Conservation (phyloP, 2,113 vertebrate species). For the Atractosteus spatula region DNA sequence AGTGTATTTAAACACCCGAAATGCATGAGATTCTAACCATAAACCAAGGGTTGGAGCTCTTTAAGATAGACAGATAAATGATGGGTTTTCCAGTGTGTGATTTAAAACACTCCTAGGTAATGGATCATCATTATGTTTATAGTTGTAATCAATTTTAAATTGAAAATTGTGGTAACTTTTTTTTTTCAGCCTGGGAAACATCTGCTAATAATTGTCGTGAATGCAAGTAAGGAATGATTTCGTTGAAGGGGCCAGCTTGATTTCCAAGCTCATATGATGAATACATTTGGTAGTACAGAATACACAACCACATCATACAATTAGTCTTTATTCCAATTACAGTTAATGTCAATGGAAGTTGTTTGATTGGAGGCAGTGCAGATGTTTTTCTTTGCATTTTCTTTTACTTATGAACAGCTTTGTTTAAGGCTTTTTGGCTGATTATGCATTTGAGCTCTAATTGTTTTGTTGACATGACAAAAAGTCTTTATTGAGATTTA, state of each 20-base stretch:
- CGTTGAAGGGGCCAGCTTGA: background rate
- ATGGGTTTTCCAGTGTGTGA: background rate
- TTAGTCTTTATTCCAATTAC: background rate
- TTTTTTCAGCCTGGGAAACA: background rate
- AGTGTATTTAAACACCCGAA: no score
- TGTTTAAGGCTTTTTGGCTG: background rate
- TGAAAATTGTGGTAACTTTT: background rate
- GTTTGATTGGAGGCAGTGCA: background rate
- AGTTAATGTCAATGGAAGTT: constrained; percentile 8
- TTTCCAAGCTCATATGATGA: constrained; percentile 1
- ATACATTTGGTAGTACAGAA: background rate
- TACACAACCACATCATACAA: background rate
- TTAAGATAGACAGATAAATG: background rate
- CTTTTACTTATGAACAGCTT: constrained; percentile 8
- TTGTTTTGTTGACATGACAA: constrained; percentile 10
- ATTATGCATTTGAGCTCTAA: constrained; percentile 3
- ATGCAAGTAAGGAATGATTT: constrained; percentile 1
- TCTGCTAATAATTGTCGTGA: background rate
- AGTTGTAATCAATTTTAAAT: background rate
- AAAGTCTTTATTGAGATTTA: constrained; percentile 1
- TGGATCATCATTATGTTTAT: background rate
- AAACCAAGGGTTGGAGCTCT: no score
- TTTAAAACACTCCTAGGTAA: background rate
- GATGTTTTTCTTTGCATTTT: background rate
- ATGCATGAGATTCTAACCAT: no score